phyloP scores from a whole-genome alignment of 2,113 vertebrate genomes.

The Labrus mixtus region DNA sequence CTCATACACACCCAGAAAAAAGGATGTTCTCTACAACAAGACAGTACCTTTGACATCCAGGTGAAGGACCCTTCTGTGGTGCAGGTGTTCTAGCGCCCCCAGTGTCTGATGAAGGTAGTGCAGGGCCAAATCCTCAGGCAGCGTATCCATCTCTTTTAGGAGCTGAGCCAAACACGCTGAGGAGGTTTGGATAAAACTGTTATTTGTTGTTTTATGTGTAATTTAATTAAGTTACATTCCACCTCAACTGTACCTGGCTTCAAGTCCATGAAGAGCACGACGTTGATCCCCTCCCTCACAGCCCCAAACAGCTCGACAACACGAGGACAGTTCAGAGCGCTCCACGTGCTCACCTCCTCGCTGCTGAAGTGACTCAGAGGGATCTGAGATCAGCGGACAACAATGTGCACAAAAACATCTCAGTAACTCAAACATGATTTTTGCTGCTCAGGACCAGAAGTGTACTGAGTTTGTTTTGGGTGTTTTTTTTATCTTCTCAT shows the following conservation, averaged over 20 bases:
- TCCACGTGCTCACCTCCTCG: slow-evolving; percentile 91
- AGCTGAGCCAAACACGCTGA: slow-evolving; percentile 91
- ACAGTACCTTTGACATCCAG: slow-evolving; percentile 93
- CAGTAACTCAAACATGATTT: neutral
- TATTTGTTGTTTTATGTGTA: neutral
- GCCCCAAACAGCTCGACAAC: slow-evolving; percentile 94
- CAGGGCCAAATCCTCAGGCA: slow-evolving; percentile 92
- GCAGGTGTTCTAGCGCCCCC: slow-evolving; percentile 92
- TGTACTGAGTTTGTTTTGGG: too few relatives aligned
- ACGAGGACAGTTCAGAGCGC: slow-evolving; percentile 84
- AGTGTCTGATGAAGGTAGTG: slow-evolving; percentile 91
- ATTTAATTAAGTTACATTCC: too few relatives aligned
- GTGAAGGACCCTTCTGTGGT: slow-evolving; percentile 89
- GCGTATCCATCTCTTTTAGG: slow-evolving; percentile 84
- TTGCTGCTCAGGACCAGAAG: neutral
- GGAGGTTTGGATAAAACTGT: neutral
- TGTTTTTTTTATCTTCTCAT: neutral
- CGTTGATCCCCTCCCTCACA: slow-evolving; percentile 89
- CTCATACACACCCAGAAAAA: too few relatives aligned
- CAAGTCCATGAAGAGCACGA: slow-evolving; percentile 95
- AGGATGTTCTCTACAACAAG: too few relatives aligned
- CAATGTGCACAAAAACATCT: neutral
- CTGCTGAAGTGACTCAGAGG: slow-evolving; percentile 88
- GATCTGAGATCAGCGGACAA: slow-evolving; percentile 79
- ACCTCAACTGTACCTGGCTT: slow-evolving; percentile 86